Percentiles rank a stretch among this genome's conserved stretches.
Conservation (phyloP, 2,113 vertebrate genomes). For the Pitta sordida region DNA sequence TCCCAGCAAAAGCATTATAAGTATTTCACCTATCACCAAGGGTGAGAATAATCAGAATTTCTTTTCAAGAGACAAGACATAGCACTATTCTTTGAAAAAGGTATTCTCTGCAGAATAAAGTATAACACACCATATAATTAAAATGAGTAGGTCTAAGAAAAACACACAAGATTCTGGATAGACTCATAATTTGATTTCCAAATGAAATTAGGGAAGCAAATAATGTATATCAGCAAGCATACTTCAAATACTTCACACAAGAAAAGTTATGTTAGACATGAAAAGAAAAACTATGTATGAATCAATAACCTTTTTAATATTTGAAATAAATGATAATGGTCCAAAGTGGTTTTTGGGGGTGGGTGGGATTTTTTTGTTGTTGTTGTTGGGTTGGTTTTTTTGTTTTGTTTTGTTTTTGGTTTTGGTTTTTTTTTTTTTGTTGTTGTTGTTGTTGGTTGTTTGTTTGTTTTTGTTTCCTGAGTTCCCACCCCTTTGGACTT, state of each 20-base stretch:
- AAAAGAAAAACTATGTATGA: background rate
- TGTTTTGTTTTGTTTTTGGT: no score
- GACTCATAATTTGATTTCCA: background rate
- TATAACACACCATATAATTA: background rate
- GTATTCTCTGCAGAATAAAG: background rate
- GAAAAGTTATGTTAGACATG: background rate
- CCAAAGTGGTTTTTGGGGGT: no score
- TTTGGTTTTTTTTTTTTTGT: no score
- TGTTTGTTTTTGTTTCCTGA: background rate
- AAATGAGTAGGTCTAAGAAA: background rate
- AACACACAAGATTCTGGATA: background rate
- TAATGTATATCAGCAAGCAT: background rate
- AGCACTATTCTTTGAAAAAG: background rate
- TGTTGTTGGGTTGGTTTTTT: background rate
- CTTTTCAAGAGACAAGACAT: background rate
- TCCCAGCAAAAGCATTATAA: background rate
- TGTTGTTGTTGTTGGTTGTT: background rate
- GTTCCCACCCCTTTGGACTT: background rate
- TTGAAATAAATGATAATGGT: background rate
- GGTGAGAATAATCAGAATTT: background rate
- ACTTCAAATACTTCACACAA: background rate
- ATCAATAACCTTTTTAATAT: background rate
- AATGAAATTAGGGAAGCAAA: background rate
- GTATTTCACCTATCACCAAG: background rate
- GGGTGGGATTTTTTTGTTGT: no score